These are phyloP conservation scores for Sphenodon punctatus DNA, from an alignment of 2,797 vertebrate species.

Conservation along the genomic window DNA sequence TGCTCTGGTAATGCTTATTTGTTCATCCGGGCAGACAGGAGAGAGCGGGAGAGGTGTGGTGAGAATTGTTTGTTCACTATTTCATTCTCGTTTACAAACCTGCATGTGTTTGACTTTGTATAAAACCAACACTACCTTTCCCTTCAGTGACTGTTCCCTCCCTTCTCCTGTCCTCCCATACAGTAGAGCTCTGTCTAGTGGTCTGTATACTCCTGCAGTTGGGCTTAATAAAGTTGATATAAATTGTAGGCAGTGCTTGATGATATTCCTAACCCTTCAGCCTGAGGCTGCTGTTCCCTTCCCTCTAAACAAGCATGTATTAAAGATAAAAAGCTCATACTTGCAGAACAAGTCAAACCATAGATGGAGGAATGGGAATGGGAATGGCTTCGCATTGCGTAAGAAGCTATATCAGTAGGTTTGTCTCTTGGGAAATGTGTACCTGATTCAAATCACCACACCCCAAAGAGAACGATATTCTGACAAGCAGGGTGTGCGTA, in stretches of 20 bases:
- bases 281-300: no score
- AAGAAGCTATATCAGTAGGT: not conserved
- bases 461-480: not conserved
- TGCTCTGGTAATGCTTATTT: not conserved
- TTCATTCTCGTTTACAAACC: not conserved
- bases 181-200: no score
- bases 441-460: accelerated
- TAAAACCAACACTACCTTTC: no score
- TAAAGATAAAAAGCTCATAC: not conserved
- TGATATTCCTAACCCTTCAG: no score
- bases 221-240: not conserved
- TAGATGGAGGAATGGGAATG: accelerated
- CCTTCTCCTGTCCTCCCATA: no score
- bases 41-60: no score
- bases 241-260: not conserved
- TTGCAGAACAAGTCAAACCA: accelerated
- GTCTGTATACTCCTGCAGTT: no score
- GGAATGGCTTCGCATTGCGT: not conserved
- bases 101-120: no score
- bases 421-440: not conserved
- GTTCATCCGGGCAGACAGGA: not conserved
- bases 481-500: no score
- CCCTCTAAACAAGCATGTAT: accelerated
- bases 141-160: no score
- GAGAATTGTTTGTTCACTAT: not conserved